Base-by-base conservation (phyloP, 1,140 invertebrate species). In the Aphelenchoides avenae region DNA sequence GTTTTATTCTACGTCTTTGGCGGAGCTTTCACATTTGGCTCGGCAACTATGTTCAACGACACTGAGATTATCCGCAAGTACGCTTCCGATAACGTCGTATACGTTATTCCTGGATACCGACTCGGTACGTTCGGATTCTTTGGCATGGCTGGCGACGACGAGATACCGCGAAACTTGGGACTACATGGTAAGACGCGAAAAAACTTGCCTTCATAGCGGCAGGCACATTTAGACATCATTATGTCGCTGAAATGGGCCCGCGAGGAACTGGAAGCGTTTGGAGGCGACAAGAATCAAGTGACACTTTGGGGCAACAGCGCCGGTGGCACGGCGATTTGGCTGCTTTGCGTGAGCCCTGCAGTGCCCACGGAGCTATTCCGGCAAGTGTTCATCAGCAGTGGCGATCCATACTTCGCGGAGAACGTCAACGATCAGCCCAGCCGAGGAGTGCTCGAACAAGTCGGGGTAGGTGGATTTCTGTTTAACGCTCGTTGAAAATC, bases 181-280 rank as follows among this genome's bases (percentile, higher is more conserved):
- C 11, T 68, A 22, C 49, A 73, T 46, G 66, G 70, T 68, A 39
- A 61, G 24, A 22, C 24, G 29, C 41, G 36, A 15, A 48, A 18
- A 15, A 11, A 22, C 11, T 24, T 4, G 22, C 11, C 24, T 36
- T n/a, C 5, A 15, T 24, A 15, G 29, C 36, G 34, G 15, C 62
- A 13, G 5, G 20, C 33, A n/a, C 11, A 11, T 52, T 26, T 22
- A 69, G 67, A 70, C 74, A 85, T 87, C 57, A 83, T 84, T 55
- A 71, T 85, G 49, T 86, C 85, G 0, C 66, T 89, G 13, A 64
- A 84, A 18, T 89, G 87, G 87, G 78, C 87, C 1, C 78, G 83
- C 43, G 80, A 84, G 49, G 86, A 88, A 75, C 85, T 87, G 37
- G 77, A 77, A 15, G 78, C 81, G 15, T 88, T 88, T 68, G 86